Evolutionary conservation across 1,140 invertebrate species (phyloP), one percentile per base, ranked within the genome.

Genomic region (Drosophila orena): DNA sequence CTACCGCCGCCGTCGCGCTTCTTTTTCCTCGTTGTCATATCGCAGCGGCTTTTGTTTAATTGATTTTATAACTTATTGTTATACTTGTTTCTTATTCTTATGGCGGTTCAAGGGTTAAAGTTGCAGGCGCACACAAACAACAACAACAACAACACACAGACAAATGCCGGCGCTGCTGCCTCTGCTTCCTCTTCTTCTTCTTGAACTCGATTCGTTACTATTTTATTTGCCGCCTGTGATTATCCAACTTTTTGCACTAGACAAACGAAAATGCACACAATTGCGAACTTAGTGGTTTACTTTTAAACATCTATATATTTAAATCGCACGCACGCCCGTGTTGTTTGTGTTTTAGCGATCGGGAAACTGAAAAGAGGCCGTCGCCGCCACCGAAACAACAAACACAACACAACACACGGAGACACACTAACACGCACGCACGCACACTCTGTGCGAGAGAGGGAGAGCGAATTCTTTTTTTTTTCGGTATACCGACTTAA

Each of bases 21-120:
- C 94, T 96, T 96, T 92, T 95, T 94, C 93, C 96, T 94, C 78
- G 95, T 95, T 83, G 96, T 96, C 96, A 96, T 96, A 3, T 44
- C 52, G 35, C 71, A 49, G 35, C 27, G 43, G 58, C 42, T 61
- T 27, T 40, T 22, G 3, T 61, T 50, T 5, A 11, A 7, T 35
- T 34, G 6, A 24, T 35, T 17, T 24, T 43, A 14, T 42, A 22
- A 22, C 43, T 46, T 17, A 46, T 43, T 22, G 62, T 69, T 57
- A 47, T 47, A 43, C 49, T 20, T 20, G 6, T 20, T 20, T 20
- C 12, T 20, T 22, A 17, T 35, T 64, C 42, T 74, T 61, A 43
- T 40, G 42, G 46, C 42, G 46, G 24, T 44, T 62, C 74, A 55
- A 47, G 59, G 56, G 44, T 38, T 54, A 62, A 54, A 50, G 34